Percentiles rank a stretch among this genome's conserved stretches.
phyloP scores from a whole-genome alignment of 1,140 invertebrate species.

The Drusus annulatus region DNA sequence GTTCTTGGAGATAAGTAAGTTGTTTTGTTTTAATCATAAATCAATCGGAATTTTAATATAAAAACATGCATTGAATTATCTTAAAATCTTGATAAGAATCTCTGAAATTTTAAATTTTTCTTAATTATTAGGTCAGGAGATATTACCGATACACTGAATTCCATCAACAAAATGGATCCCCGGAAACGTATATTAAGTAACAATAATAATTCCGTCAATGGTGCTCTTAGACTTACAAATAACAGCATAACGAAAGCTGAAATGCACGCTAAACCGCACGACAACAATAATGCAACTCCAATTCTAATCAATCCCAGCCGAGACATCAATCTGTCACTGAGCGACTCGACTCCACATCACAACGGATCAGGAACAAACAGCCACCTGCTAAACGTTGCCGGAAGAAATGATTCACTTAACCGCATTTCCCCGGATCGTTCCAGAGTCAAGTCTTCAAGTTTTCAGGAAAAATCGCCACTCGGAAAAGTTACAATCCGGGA shows the following conservation, averaged over 20 bases:
- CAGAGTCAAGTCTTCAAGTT: slow-evolving; percentile 52
- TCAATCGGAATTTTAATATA: background rate
- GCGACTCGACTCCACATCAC: slow-evolving; percentile 46
- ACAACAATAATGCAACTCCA: slow-evolving; percentile 50
- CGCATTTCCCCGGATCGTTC: slow-evolving; percentile 45
- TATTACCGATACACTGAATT: slow-evolving; percentile 43
- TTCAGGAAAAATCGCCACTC: slow-evolving; percentile 53
- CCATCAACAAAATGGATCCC: slow-evolving; percentile 45
- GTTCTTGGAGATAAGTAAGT: slow-evolving; percentile 66
- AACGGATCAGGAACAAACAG: slow-evolving; percentile 40
- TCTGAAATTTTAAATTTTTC: background rate
- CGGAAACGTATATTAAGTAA: slow-evolving; percentile 41
- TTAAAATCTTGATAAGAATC: too few relatives aligned
- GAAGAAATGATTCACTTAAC: slow-evolving; percentile 10
- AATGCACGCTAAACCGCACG: slow-evolving; percentile 17
- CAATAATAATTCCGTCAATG: slow-evolving; percentile 32
- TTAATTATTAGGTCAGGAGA: slow-evolving; percentile 49
- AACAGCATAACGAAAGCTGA: slow-evolving; percentile 36
- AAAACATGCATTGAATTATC: background rate
- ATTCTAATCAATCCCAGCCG: slow-evolving; percentile 29
- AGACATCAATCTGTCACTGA: slow-evolving; percentile 42
- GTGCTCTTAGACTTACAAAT: slow-evolving; percentile 10
- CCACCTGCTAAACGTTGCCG: slow-evolving; percentile 46
- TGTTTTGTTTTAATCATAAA: background rate
- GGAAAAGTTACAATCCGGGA: slow-evolving; percentile 36